Evolutionary conservation across 2,113 vertebrate genomes (phyloP).

Genomic region (Scolopax mira): DNA sequence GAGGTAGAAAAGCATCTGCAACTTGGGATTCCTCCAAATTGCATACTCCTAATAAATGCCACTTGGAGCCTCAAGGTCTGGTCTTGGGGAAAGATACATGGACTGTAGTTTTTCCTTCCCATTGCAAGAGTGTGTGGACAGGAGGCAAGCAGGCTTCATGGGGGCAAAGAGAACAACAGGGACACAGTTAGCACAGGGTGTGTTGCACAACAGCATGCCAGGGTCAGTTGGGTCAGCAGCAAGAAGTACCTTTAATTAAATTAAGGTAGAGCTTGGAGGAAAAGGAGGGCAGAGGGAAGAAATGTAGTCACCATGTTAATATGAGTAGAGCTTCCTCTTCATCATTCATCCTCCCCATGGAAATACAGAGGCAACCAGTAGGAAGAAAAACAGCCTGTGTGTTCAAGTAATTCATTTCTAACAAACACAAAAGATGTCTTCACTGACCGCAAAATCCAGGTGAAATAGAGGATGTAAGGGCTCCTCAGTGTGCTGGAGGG

Average conservation of each 20-base stretch:
- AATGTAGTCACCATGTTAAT: background rate
- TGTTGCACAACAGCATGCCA: background rate
- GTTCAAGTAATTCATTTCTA: background rate
- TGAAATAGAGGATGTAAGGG: background rate
- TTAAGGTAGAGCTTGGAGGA: background rate
- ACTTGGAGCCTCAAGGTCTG: background rate
- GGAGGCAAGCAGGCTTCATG: background rate
- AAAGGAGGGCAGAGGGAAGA: background rate
- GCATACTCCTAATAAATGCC: background rate
- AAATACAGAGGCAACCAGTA: background rate
- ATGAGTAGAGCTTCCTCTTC: background rate
- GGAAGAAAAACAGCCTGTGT: background rate
- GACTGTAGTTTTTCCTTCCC: background rate
- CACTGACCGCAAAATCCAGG: background rate
- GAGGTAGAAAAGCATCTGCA: background rate
- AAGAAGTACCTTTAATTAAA: background rate
- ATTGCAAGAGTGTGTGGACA: fast-evolving
- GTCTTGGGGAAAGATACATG: background rate
- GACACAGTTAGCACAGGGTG: fast-evolving
- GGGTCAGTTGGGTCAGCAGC: background rate
- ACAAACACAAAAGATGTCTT: background rate
- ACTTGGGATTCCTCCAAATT: background rate
- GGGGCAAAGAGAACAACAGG: background rate
- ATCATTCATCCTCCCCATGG: background rate
- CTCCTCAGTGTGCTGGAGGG: background rate